These are phyloP conservation scores for Girardia tigrina DNA, from an alignment of 2,888 invertebrate genomes.

Conservation along the genomic window DNA sequence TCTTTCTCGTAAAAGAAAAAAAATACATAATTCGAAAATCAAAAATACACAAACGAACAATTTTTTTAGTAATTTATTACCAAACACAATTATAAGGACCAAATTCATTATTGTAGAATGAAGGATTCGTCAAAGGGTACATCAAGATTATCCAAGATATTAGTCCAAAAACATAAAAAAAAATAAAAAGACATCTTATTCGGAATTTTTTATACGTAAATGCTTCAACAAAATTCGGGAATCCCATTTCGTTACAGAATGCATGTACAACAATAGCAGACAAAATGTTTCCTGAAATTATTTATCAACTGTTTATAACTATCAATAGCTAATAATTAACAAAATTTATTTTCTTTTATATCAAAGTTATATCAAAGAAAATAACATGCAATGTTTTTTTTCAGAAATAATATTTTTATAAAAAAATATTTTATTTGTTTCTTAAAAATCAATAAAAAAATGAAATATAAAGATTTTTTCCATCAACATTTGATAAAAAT, in stretches of 20 bases:
- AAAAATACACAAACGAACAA: background rate
- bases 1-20: too few relatives aligned
- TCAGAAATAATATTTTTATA: too few relatives aligned
- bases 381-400: too few relatives aligned
- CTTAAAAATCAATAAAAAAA: too few relatives aligned
- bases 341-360: too few relatives aligned
- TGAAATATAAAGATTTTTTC: too few relatives aligned
- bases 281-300: conserved; percentile 59
- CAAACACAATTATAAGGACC: background rate
- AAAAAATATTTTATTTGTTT: too few relatives aligned
- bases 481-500: too few relatives aligned
- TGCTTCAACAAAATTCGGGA: conserved; percentile 70
- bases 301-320: too few relatives aligned
- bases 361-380: too few relatives aligned
- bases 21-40: background rate
- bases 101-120: conserved; percentile 43
- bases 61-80: background rate
- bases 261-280: conserved; percentile 77
- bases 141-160: conserved; percentile 64
- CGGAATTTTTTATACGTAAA: conserved; percentile 55
- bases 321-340: too few relatives aligned
- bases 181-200: conserved; percentile 54
- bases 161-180: conserved; percentile 64
- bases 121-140: conserved; percentile 63
- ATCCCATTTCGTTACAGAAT: conserved; percentile 91